Evolutionary conservation across 1,140 invertebrate genomes (phyloP).

Genomic region (Ectropis grisescens): DNA sequence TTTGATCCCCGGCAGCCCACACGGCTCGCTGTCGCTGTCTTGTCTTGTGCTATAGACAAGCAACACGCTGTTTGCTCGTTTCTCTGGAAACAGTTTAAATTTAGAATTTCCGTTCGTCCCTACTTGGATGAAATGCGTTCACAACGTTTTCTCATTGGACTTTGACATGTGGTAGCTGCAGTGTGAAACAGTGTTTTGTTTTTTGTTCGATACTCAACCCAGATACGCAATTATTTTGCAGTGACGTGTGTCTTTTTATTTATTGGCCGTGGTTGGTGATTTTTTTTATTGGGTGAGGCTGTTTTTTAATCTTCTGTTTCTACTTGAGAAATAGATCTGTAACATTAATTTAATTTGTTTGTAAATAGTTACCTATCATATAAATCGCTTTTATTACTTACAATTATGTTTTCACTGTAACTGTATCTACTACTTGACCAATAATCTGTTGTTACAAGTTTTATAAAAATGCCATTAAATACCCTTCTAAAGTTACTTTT

Average conservation of each 20-base stretch:
- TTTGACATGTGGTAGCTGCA: constrained; percentile 28
- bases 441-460: too few species aligned
- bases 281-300: neutral
- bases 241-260: constrained; percentile 1
- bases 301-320: neutral
- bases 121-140: constrained; percentile 54
- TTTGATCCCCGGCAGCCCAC: constrained; percentile 35
- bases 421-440: too few species aligned
- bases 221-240: too few species aligned
- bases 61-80: constrained; percentile 38
- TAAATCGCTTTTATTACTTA: too few species aligned
- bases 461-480: too few species aligned
- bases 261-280: constrained; percentile 7
- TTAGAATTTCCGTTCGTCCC: constrained; percentile 63
- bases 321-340: neutral
- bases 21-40: constrained; percentile 18
- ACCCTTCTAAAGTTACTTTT: too few species aligned
- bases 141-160: constrained; percentile 26
- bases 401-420: too few species aligned
- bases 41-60: constrained; percentile 32
- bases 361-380: too few species aligned
- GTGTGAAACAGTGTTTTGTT: constrained; percentile 14
- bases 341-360: constrained; percentile 1
- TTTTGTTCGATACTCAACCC: constrained; percentile 1
- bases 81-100: constrained; percentile 59